phyloP scores from a whole-genome alignment of 92 coral and sea anemone genomes.

The Palythoa grandiflora region DNA sequence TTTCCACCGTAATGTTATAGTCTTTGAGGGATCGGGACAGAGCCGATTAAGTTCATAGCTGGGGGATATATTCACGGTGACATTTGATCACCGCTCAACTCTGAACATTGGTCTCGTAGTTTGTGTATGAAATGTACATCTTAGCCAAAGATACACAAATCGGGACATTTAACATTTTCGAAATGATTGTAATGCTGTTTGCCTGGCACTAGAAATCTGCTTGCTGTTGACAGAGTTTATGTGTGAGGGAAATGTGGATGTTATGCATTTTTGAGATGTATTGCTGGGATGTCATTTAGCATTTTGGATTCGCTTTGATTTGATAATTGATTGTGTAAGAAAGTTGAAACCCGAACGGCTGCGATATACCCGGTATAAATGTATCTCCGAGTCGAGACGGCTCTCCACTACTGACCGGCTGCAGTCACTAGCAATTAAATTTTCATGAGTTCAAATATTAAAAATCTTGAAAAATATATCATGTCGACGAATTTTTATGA shows the following conservation, averaged over 20 bases:
- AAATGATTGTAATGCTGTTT: slow-evolving; percentile 76
- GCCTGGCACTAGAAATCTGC: slow-evolving; percentile 56
- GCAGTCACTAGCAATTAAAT: slow-evolving; percentile 74
- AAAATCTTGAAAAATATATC: slow-evolving; percentile 80
- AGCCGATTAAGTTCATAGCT: slow-evolving; percentile 37
- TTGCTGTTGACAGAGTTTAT: slow-evolving; percentile 44
- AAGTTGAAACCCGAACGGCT: slow-evolving; percentile 20
- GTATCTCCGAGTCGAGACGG: slow-evolving; percentile 22
- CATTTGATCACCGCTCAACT: slow-evolving; percentile 37
- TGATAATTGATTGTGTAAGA: slow-evolving; percentile 26
- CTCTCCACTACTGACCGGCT: slow-evolving; percentile 57
- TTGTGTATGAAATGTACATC: slow-evolving; percentile 49
- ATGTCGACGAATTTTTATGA: slow-evolving; percentile 70
- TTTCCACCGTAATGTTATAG: slow-evolving; percentile 18
- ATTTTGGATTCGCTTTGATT: slow-evolving; percentile 31
- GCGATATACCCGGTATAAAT: neutral
- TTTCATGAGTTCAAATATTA: slow-evolving; percentile 89
- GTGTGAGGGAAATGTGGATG: slow-evolving; percentile 25
- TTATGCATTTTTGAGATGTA: slow-evolving; percentile 8
- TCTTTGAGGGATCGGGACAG: slow-evolving; percentile 32
- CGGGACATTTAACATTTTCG: slow-evolving; percentile 59
- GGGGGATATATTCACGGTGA: slow-evolving; percentile 34
- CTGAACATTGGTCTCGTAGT: neutral
- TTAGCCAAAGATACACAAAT: slow-evolving; percentile 39
- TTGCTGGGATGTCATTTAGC: slow-evolving; percentile 11